Evolutionary conservation across 2,797 vertebrate species (phyloP), one percentile per base, ranked within the genome.

Genomic region (Lacerta bilineata): DNA sequence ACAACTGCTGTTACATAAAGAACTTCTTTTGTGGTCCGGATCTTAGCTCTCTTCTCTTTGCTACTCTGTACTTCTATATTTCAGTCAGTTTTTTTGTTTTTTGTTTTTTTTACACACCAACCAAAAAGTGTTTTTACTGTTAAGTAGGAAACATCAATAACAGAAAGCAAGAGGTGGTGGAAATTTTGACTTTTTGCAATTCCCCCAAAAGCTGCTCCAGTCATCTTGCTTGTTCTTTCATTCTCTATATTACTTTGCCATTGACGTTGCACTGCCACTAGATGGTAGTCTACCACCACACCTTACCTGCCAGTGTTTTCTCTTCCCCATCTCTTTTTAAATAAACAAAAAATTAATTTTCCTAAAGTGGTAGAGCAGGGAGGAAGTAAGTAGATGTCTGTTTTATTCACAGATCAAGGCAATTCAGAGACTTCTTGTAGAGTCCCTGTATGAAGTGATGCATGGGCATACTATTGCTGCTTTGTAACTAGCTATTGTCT

Each of bases 281-380:
- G 96, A 61, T 95, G 97, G 97, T 95, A 87, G 76, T 90, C 93
- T 2, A 0, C 50, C 83, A 29, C 89, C 23, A 50, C 0, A 1
- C 0, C 39, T 9, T 2, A 43, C 9, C n/a, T 2, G 83, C 11
- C 36, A 11, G 1, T 2, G 9, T 3, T 0, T 0, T 84, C 23
- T 50, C 20, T 10, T 20, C 36, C 3, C 27, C 71, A 5, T 77
- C 27, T 46, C 39, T 23, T 41, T 15, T 85, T n/a, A 0, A 46
- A 33, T 18, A 10, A 13, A 88, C 23, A 36, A 92, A 91, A 69
- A 33, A 43, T 1, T 29, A 1, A 61, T 74, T 88, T 85, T 61
- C 9, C 41, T 17, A 1, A 66, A 20, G 61, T 9, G 1, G 0
- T 0, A 0, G 27, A 18, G 11, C 20, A n/a, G 1, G 7, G 33